Evolutionary conservation across 30 jellyfish, hydroid and myxozoan species (phyloP), one percentile per base, ranked within the genome.

Genomic region (Aurelia aurita complex sp. Pacific): DNA sequence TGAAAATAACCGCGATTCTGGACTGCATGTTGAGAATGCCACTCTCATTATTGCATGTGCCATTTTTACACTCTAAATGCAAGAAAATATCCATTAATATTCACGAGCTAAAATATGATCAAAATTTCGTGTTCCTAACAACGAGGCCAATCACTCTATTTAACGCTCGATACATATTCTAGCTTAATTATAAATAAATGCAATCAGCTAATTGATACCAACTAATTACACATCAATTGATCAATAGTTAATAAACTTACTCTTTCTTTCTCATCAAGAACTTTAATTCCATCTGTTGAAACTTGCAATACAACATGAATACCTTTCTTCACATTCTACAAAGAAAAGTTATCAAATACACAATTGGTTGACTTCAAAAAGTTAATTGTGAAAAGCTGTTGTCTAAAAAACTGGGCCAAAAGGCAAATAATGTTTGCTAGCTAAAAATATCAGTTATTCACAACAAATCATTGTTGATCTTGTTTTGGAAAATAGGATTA

Each of bases 1-100:
- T n/a, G 98, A 94, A 77, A 93, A 93, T 53, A 93, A 88, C 46
- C 86, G 77, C 69, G 82, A 35, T 19, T 87, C 97, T 5, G 96
- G 96, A 55, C 82, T 89, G 77, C 98, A 93, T 2, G 97, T 87
- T 35, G 98, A 93, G 73, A 87, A 92, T 16, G 96, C 97, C 14
- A 86, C 80, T 67, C 89, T 74, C 73, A 88, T 80, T 17, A 92
- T 92, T 32, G 97, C 91, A 87, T 92, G 98, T 11, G 98, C 98
- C 94, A 92, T 73, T 78, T 92, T 92, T 19, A 92, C 98, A 59
- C 36, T 71, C 96, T 87, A 76, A 16, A 87, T 63, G 51, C 14
- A 82, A 68, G 55, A 29, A 43, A 33, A 51, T 32, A 67, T 19
- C 2, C 19, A 11, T 17, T 5, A 62, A 13, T 12, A 38, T 11